A percentile compares a stretch with the other conserved stretches of the same genome.
Evolutionary conservation across 2,797 vertebrate species (phyloP).

Genomic region (Avahi laniger): DNA sequence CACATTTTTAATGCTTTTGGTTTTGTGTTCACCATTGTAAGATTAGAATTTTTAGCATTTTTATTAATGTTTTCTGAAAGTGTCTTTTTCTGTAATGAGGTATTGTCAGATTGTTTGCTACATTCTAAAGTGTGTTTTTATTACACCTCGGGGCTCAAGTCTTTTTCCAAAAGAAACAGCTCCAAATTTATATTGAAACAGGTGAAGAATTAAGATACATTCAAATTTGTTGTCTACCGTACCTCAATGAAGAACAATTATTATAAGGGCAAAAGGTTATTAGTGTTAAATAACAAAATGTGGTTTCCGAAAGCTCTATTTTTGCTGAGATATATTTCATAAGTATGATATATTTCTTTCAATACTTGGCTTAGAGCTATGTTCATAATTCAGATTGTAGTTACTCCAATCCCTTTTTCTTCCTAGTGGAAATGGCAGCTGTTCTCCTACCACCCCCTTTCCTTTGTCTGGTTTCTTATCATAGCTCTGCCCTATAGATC

Average conservation of each 20-base stretch:
- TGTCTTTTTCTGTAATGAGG: background rate
- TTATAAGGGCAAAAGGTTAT: background rate
- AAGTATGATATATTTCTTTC: background rate
- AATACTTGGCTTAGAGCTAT: background rate
- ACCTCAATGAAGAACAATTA: constrained; percentile 3
- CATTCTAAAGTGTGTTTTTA: background rate
- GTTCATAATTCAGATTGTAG: background rate
- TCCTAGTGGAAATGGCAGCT: background rate
- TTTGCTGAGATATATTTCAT: background rate
- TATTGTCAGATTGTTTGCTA: background rate
- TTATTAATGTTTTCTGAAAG: background rate
- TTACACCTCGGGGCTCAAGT: background rate
- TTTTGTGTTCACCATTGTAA: background rate
- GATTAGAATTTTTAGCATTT: constrained; percentile 13
- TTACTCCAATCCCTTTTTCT: background rate
- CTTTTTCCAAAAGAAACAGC: background rate
- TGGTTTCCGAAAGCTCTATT: background rate
- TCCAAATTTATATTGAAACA: constrained; percentile 32
- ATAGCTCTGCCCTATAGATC: background rate
- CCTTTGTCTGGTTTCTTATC: background rate
- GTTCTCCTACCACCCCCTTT: background rate
- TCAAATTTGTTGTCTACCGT: background rate
- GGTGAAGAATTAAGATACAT: background rate
- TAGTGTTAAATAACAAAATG: background rate
- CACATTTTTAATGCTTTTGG: background rate